Evolutionary conservation across 2,888 invertebrate genomes (phyloP).

Genomic region (Ophion ellenae): DNA sequence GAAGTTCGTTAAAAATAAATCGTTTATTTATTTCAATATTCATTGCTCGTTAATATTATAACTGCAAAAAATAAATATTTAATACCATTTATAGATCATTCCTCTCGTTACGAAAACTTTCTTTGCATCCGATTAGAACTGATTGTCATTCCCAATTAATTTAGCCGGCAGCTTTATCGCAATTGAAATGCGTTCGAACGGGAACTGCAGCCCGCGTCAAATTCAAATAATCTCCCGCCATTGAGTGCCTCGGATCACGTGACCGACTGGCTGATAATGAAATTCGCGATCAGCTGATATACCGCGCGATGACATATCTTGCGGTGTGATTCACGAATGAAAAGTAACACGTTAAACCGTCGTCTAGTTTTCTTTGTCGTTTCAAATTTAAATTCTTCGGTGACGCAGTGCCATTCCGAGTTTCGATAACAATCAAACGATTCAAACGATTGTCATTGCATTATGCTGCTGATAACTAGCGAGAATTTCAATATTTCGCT

Average conservation of each 20-base stretch:
- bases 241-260: slow-evolving; percentile 1
- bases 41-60: not conserved
- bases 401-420: not conserved
- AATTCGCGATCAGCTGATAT: slow-evolving; percentile 16
- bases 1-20: too few relatives aligned
- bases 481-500: not conserved
- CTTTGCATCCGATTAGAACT: not conserved
- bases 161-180: not conserved
- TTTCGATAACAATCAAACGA: not conserved
- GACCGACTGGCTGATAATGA: slow-evolving; percentile 22
- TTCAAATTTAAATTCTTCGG: not conserved
- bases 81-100: not conserved
- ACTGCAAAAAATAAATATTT: too few relatives aligned
- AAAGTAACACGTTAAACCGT: not conserved
- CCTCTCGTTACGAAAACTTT: not conserved
- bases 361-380: not conserved
- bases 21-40: not conserved
- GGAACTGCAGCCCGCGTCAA: not conserved
- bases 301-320: not conserved
- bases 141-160: not conserved
- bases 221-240: slow-evolving; percentile 20
- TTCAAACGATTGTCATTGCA: not conserved
- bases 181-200: not conserved
- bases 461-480: slow-evolving; percentile 1
- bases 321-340: slow-evolving; percentile 8